Base-by-base conservation (phyloP, 1,140 invertebrate genomes). In the Leguminivora glycinivorella region DNA sequence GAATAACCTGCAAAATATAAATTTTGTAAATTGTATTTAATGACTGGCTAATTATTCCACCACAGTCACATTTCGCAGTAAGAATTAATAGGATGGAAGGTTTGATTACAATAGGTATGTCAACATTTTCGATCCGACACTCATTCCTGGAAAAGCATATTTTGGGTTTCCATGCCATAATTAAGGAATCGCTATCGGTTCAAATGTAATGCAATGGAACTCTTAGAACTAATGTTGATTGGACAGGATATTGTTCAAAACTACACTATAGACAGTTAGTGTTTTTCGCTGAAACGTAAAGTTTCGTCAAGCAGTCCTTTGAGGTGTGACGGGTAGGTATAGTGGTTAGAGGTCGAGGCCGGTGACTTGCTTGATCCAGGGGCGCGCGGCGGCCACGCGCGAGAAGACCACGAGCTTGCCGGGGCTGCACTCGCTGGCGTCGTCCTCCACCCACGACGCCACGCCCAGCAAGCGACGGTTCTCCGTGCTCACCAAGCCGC, bases 381-480 rank as follows among this genome's bases (percentile, higher is more conserved):
- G 72, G 0, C 84, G 70, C 9, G 74, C 87, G 34, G 75, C 67
- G 43, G 79, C 29, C 0, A 90, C 84, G 9, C 78, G 71, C 6
- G 88, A 84, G 79, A 87, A 90, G 4, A 86, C 78, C 0, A 91
- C 83, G 5, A 75, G 74, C 5, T 79, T 77, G 14, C 84, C 85
- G 10, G 81, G 82, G 34, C 47, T 63, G 70, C 89, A 91, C 17
- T 74, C 73, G 24, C 73, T 29, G 1, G 89, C 83, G 68, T 91
- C 89, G 68, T 89, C 80, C 69, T 91, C 77, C 1, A 90, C 89
- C 89, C 89, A 91, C 4, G 89, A 91, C 0, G 85, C 85, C 1
- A 90, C 80, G 14, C 89, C 89, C 0, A 90, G 10, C 0, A 91
- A 10, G 7, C 58, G 58, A 14, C n/a, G 29, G 2, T 77, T 75